Conservation (phyloP, 2,888 invertebrate genomes). For the Mystacides longicornis region DNA sequence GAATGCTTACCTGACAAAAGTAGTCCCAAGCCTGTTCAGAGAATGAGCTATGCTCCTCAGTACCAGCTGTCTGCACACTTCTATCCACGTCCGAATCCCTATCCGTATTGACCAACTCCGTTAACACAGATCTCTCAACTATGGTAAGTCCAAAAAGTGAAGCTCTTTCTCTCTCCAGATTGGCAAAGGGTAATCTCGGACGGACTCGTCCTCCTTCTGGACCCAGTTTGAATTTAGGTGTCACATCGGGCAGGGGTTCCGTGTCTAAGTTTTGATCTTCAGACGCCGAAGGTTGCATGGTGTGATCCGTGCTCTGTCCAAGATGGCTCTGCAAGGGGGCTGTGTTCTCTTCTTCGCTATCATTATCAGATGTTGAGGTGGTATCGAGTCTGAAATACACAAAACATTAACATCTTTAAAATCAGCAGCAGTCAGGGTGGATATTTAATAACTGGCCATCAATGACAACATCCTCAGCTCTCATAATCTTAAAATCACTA, state of each 20-base stretch:
- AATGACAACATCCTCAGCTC: not conserved
- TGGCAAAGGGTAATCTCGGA: constrained; percentile 33
- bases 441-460: no score
- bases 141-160: constrained; percentile 32
- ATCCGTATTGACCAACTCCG: constrained; percentile 37
- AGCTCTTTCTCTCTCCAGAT: constrained; percentile 39
- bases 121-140: constrained; percentile 34
- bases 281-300: constrained; percentile 21
- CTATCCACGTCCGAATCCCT: constrained; percentile 48
- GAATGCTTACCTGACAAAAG: constrained; percentile 1
- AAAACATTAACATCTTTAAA: not conserved
- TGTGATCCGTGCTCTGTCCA: constrained; percentile 22
- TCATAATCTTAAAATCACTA: not conserved
- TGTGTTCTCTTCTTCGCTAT: constrained; percentile 56
- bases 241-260: constrained; percentile 34
- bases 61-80: constrained; percentile 54
- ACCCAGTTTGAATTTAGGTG: constrained; percentile 61
- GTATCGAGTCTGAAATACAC: constrained; percentile 43
- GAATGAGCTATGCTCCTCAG: constrained; percentile 72
- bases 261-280: constrained; percentile 22
- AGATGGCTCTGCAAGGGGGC: constrained; percentile 11
- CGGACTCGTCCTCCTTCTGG: constrained; percentile 45
- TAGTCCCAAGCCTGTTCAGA: constrained; percentile 93
- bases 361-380: constrained; percentile 57
- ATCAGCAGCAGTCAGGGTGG: no score